Conservation (phyloP, 2,113 vertebrate species). For the Cranoglanis bouderius region DNA sequence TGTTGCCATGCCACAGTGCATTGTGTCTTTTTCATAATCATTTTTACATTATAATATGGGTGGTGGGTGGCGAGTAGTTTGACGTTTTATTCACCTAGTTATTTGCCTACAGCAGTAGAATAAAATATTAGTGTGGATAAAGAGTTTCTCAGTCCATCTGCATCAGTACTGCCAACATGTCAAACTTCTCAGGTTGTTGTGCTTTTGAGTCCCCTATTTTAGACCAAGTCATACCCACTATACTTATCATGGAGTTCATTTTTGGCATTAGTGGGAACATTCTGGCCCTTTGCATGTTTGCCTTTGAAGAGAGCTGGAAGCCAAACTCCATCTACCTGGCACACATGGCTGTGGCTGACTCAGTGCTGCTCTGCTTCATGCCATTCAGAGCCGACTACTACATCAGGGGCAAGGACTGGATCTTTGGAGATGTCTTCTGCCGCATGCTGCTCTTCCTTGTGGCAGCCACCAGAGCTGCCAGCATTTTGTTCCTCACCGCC, state of each 20-base stretch:
- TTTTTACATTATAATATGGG: slow-evolving; percentile 36
- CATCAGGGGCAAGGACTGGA: slow-evolving; percentile 71
- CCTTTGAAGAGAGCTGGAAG: slow-evolving; percentile 72
- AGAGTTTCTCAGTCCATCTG: not conserved
- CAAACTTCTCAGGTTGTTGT: slow-evolving; percentile 64
- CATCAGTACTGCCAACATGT: slow-evolving; percentile 27
- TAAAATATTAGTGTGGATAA: not conserved
- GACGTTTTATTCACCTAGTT: slow-evolving; percentile 1
- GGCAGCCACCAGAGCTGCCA: slow-evolving; percentile 68
- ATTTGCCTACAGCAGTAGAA: slow-evolving; percentile 13
- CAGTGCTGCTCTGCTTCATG: slow-evolving; percentile 72
- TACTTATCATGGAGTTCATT: slow-evolving; percentile 72
- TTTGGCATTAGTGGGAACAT: slow-evolving; percentile 72
- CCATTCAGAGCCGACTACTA: slow-evolving; percentile 78
- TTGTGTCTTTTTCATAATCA: slow-evolving; percentile 1
- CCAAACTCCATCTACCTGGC: slow-evolving; percentile 74
- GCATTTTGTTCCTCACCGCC: slow-evolving; percentile 76
- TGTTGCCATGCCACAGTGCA: slow-evolving; percentile 21
- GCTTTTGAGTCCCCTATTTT: slow-evolving; percentile 69
- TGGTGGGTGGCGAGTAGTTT: not conserved
- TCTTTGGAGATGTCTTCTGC: slow-evolving; percentile 70
- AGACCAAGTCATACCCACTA: slow-evolving; percentile 65
- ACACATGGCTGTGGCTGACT: slow-evolving; percentile 74
- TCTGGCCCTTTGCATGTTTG: slow-evolving; percentile 72
- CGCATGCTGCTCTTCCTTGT: slow-evolving; percentile 74